Base-by-base conservation (phyloP, 2,113 vertebrate genomes). In the Polyodon spathula region DNA sequence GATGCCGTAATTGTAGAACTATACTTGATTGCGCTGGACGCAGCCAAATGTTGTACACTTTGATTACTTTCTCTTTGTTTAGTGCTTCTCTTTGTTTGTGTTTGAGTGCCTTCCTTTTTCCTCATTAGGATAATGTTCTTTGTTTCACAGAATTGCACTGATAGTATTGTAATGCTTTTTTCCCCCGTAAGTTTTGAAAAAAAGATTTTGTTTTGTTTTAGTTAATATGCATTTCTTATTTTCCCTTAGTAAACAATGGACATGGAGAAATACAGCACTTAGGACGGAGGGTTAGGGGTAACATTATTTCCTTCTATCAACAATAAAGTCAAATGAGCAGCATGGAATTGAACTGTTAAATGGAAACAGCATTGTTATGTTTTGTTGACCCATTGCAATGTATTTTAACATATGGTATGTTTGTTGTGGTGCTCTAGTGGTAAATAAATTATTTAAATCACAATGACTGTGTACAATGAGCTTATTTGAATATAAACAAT, bases 391-490 rank as follows among this genome's bases (percentile, higher is more conserved):
- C 83, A 87, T 89, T 85, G 82, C 69, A 87, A 82, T 91, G 89
- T 92, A 90, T 88, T 89, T 85, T 91, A 92, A 91, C 88, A 88
- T 84, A 73, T 84, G 88, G 27, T 27, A 27, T 27, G 27, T 88
- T 85, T 89, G 80, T 84, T 86, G 88, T 90, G 89, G 89, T 91
- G 88, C 89, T 92, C 77, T 89, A 89, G 88, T 92, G 90, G 84
- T 89, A 86, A 95, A 95, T 97, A 95, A 97, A 95, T 95, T 92
- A 95, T 95, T 95, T 90, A 89, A 88, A 85, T 90, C 84, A 76
- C 66, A 74, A 63, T 54, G 59, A 73, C 59, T 14, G 50, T 6
- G 37, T 11, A n/a, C n/a, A 42, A 43, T 42, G 54, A 38, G 37
- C 0, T 42, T 41, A 64, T 42, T 66, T 7, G 58, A 61, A 14